Evolutionary conservation across 2,797 vertebrate species (phyloP).

Genomic region (Acipenser ruthenus): DNA sequence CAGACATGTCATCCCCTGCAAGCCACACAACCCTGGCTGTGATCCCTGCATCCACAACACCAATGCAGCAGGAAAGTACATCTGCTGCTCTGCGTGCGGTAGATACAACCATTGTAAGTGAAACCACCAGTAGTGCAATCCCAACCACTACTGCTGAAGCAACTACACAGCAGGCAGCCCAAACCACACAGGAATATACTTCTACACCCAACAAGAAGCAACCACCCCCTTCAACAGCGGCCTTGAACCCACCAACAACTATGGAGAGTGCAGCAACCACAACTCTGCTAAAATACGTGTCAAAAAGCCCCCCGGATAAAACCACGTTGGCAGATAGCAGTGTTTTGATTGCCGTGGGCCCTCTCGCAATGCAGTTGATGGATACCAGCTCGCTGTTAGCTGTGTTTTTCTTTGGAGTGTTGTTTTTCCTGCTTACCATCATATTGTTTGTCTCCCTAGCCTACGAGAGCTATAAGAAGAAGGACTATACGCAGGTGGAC

Average conservation of each 20-base stretch:
- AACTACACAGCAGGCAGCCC: background rate
- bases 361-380: constrained; percentile 53
- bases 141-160: background rate
- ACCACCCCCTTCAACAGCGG: background rate
- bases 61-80: background rate
- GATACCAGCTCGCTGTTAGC: constrained; percentile 66
- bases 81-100: background rate
- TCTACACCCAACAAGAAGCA: background rate
- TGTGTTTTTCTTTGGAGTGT: constrained; percentile 70
- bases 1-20: background rate
- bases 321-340: constrained; percentile 26
- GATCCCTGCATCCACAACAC: background rate
- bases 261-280: rapidly evolving
- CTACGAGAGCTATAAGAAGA: constrained; percentile 82
- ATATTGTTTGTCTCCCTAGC: constrained; percentile 71
- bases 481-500: constrained; percentile 92
- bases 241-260: background rate
- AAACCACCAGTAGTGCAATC: background rate
- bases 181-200: background rate
- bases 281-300: background rate
- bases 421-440: constrained; percentile 70
- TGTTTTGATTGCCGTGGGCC: constrained; percentile 41
- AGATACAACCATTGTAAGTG: too few species aligned
- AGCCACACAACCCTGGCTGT: background rate
- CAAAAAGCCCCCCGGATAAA: background rate